Conservation (phyloP, 1,140 invertebrate genomes). For the Drosophila novamexicana region DNA sequence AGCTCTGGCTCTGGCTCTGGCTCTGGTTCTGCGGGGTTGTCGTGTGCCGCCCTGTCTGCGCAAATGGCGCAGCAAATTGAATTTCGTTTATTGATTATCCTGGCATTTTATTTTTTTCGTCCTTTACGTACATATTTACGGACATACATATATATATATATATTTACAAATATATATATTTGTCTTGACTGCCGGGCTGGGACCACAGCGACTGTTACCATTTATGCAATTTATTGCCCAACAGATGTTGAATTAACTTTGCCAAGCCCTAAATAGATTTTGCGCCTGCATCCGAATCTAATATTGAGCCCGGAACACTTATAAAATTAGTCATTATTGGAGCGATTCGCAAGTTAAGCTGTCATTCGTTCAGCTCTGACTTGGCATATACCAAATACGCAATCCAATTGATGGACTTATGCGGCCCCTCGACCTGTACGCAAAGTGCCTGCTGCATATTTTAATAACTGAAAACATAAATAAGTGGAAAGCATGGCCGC, state of each 20-base stretch:
- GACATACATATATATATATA: not conserved
- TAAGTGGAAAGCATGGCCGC: slow-evolving; percentile 1
- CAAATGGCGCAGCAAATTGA: slow-evolving; percentile 83
- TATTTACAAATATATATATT: not conserved
- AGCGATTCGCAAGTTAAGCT: not conserved
- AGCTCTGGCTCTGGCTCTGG: not conserved
- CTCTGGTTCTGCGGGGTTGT: slow-evolving; percentile 7
- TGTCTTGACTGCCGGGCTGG: slow-evolving; percentile 43
- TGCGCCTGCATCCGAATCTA: not conserved
- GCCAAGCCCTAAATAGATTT: slow-evolving; percentile 38
- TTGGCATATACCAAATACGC: not conserved
- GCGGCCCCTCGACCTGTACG: not conserved
- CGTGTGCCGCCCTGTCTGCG: slow-evolving; percentile 58
- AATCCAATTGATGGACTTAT: not conserved
- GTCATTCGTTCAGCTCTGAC: not conserved
- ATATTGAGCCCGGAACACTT: not conserved
- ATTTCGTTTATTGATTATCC: slow-evolving; percentile 83
- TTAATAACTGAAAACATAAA: slow-evolving; percentile 6
- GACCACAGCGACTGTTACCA: slow-evolving; percentile 44
- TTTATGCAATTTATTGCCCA: slow-evolving; percentile 68
- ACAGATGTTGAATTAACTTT: slow-evolving; percentile 77
- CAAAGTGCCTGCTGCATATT: not conserved
- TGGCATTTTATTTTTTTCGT: slow-evolving; percentile 75
- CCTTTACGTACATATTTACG: slow-evolving; percentile 4
- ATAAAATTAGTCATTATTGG: slow-evolving; percentile 7